Base-by-base conservation (phyloP, 2,888 invertebrate species). In the Bembecia ichneumoniformis region DNA sequence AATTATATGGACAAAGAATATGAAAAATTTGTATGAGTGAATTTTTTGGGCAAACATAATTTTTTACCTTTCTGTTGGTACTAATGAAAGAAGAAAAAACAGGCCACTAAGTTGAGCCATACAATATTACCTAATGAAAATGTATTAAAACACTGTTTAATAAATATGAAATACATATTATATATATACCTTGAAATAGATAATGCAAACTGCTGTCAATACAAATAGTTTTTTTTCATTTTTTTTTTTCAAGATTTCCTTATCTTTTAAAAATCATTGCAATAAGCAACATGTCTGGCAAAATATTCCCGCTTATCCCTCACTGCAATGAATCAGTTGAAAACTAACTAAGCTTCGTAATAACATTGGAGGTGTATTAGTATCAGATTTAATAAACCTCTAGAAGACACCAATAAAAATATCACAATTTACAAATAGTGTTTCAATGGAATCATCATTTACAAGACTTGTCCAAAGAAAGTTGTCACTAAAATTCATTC, bases 381-480 rank as follows among this genome's bases (percentile, higher is more conserved):
- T 55, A 62, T 57, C 58, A 56, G 61, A 62, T 63, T 63, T 65
- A 58, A 28, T 20, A 28, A 45, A 47, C 52, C 43, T 49, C 53
- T 50, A 53, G 51, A 53, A 49, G 49, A 57, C 55, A 57, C 52
- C 51, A 53, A 52, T 55, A 28, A 66, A 72, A 71, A 74, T 83
- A 84, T 82, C 82, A 84, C 82, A 74, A 82, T 83, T 82, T 82
- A 84, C 82, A 83, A 79, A 71, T 68, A 74, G 71, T 71, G 68
- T 75, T 74, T 70, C 68, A 70, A 69, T 68, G 68, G 69, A 73
- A 44, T 49, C 35, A 44, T 65, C 67, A 66, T 70, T 63, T 68
- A 61, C 62, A 68, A 62, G 66, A 68, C 62, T 68, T 54, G 53
- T 60, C 60, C 54, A 60, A 66, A 61, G 63, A 62, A 64, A 58